Base-by-base conservation (phyloP, 2,797 vertebrate genomes). In the Avahi laniger region DNA sequence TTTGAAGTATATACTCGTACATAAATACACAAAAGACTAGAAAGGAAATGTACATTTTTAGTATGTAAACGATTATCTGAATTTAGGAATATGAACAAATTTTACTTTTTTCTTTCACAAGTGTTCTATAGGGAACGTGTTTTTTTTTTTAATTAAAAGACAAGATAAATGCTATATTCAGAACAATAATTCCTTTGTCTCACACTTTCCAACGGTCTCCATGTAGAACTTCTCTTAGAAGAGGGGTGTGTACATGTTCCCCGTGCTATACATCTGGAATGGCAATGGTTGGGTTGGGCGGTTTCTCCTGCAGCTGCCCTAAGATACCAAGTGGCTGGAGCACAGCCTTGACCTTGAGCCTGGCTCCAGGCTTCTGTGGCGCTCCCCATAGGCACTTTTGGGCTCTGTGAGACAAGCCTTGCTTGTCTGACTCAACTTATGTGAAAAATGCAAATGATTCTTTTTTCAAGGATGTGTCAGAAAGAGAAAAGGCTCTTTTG, bases 341-440 rank as follows among this genome's bases (percentile, higher is more conserved):
- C 0, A 5, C 1, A 0, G 43, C 78, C 3, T 0, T 2, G 30
- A 3, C 41, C 24, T 9, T 12, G 5, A 30, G 70, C 33, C 63
- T 43, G 12, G 35, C 20, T 18, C 12, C 9, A 2, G 69, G 18
- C 65, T 1, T 26, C 70, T 11, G 50, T 52, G 30, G 0, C 9
- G 0, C 46, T 48, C 41, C 70, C 5, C 4, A 7, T 24, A n/a
- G 76, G 46, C 2, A 0, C 50, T 50, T 5, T 24, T 1, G 57
- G 30, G 41, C 24, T 18, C 17, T 1, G 33, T 26, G 35, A 35
- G 48, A n/a, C 12, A 17, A 1, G 35, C 5, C 1, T 54, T 1
- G 7, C 12, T 82, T 11, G 7, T 43, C 82, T 61, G 13, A 11
- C 8, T 41, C 46, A 13, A 5, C 73, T 28, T 48, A 2, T 41